Percentiles rank a stretch among this genome's conserved stretches.
Evolutionary conservation across 2,888 invertebrate species (phyloP).

Genomic region (Dimorphilus gyrociliatus): DNA sequence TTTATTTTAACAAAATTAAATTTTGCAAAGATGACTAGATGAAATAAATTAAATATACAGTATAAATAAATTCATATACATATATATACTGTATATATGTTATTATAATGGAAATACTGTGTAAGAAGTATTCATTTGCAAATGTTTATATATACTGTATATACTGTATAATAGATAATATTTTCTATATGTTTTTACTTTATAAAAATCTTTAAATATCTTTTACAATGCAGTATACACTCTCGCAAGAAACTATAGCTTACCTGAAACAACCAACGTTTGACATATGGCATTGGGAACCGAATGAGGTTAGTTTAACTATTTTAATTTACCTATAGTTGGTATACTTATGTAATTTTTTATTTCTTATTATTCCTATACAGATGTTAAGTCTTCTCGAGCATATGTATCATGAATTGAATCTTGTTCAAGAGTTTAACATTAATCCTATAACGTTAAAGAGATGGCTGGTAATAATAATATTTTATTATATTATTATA

Average conservation of each 20-base stretch:
- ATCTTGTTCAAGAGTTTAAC: conserved; percentile 32
- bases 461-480: conserved; percentile 34
- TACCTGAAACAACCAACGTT: conserved; percentile 38
- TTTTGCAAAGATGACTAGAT: too few relatives aligned
- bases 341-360: not conserved
- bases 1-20: too few relatives aligned
- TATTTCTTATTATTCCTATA: conserved; percentile 2
- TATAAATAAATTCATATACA: too few relatives aligned
- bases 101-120: too few relatives aligned
- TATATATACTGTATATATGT: too few relatives aligned
- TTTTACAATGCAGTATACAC: conserved; percentile 29
- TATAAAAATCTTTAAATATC: not conserved
- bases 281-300: conserved; percentile 40
- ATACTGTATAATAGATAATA: too few relatives aligned
- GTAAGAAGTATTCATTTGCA: too few relatives aligned
- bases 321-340: not conserved
- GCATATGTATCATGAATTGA: conserved; percentile 37
- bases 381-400: conserved; percentile 37
- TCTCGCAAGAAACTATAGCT: conserved; percentile 36
- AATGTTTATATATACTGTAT: too few relatives aligned
- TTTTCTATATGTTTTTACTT: too few relatives aligned
- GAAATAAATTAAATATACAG: too few relatives aligned
- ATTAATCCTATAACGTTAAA: conserved; percentile 37
- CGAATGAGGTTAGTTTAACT: conserved; percentile 31
- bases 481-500: too few relatives aligned